Evolutionary conservation across 2,113 vertebrate genomes (phyloP).

Genomic region (Gobius niger): DNA sequence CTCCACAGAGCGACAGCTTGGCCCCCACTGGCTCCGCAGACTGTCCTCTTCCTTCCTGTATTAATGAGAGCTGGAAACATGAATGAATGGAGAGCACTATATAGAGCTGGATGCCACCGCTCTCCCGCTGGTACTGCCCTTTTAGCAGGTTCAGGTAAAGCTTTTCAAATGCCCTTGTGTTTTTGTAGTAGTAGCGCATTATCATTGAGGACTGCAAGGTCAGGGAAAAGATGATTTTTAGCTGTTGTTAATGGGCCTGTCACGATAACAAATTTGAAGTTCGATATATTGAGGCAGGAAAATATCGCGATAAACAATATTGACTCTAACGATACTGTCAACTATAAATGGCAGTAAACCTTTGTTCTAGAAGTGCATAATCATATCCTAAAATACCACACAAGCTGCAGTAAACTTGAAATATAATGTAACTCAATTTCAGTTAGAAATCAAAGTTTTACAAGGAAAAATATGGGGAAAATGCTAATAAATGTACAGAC

Average conservation of each 20-base stretch:
- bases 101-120: slow-evolving; percentile 33
- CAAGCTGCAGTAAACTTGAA: too few species aligned
- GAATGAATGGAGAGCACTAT: slow-evolving; percentile 51
- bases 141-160: slow-evolving; percentile 1
- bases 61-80: slow-evolving; percentile 50
- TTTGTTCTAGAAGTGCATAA: too few species aligned
- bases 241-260: background rate
- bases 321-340: too few species aligned
- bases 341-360: too few species aligned
- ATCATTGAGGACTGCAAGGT: background rate
- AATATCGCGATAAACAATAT: too few species aligned
- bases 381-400: too few species aligned
- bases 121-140: slow-evolving; percentile 23
- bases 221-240: background rate
- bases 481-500: too few species aligned
- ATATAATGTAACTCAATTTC: too few species aligned
- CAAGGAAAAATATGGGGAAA: too few species aligned
- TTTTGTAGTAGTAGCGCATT: background rate
- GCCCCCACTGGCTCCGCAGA: slow-evolving; percentile 65
- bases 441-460: too few species aligned
- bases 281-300: too few species aligned
- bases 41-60: slow-evolving; percentile 63
- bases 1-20: slow-evolving; percentile 72
- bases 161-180: slow-evolving; percentile 8
- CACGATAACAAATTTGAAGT: too few species aligned